Percentiles rank a stretch among this genome's conserved stretches.
Conservation (phyloP, 2,888 invertebrate species). For the Ceratothoa steindachneri region DNA sequence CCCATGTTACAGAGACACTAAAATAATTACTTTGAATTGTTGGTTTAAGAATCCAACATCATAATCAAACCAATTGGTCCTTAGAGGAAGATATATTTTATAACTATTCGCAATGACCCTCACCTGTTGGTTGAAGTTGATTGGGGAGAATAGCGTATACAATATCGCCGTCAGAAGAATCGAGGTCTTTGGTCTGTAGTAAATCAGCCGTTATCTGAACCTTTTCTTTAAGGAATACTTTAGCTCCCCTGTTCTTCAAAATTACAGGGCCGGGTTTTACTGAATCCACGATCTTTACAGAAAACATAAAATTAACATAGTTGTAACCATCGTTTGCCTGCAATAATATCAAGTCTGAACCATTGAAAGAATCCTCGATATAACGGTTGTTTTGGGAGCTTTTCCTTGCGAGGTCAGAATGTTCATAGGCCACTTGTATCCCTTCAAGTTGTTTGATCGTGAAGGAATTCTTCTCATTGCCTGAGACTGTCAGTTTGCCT, state of each 20-base stretch:
- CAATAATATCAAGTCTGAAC: conserved; percentile 26
- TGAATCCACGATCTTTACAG: conserved; percentile 28
- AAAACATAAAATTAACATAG: conserved; percentile 30
- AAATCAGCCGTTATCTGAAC: conserved; percentile 38
- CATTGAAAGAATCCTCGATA: no score
- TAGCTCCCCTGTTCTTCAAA: conserved; percentile 31
- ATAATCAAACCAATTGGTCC: no score
- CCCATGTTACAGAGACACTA: no score
- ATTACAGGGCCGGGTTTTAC: conserved; percentile 29
- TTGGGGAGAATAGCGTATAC: conserved; percentile 24
- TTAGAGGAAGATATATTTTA: no score
- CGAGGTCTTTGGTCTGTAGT: conserved; percentile 35
- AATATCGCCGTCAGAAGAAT: conserved; percentile 36
- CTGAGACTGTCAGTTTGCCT: conserved; percentile 29
- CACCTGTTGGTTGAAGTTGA: no score
- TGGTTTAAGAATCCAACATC: no score
- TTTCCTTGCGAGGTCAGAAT: not conserved
- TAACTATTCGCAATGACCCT: no score
- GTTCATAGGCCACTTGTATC: conserved; percentile 20
- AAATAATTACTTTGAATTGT: no score
- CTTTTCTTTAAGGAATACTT: conserved; percentile 18
- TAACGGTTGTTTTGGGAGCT: not conserved
- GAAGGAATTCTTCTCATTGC: conserved; percentile 28
- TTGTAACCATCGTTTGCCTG: conserved; percentile 39
- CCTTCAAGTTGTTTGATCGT: conserved; percentile 25